phyloP scores from a whole-genome alignment of 2,888 invertebrate genomes.

The Norana najaformis region DNA sequence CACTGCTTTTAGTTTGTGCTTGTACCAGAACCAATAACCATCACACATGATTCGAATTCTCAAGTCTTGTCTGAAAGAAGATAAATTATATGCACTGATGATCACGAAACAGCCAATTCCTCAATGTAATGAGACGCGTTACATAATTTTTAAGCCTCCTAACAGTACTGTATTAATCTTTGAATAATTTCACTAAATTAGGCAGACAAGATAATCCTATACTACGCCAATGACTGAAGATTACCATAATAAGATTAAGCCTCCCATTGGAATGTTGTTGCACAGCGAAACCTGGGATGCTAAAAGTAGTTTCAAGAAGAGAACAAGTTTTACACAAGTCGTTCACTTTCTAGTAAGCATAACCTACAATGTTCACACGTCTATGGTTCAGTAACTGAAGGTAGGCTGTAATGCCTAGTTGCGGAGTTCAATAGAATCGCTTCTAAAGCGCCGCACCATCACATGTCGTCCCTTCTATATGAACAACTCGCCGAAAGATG shows the following conservation, averaged over 20 bases:
- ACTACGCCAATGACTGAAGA: background rate
- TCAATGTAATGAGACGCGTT: background rate
- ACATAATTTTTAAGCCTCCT: background rate
- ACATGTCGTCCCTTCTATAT: background rate
- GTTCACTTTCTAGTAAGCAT: background rate
- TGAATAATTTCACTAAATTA: background rate
- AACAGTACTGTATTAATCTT: background rate
- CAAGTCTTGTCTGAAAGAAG: too few species aligned
- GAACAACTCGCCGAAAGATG: background rate
- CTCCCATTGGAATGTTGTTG: background rate
- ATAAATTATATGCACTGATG: background rate
- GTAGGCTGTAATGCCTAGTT: background rate
- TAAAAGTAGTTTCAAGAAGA: background rate
- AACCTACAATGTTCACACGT: background rate
- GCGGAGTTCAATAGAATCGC: background rate
- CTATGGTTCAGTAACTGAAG: background rate
- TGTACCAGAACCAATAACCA: background rate
- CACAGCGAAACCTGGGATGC: background rate
- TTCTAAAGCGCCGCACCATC: background rate
- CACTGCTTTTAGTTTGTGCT: background rate
- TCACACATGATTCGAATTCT: background rate
- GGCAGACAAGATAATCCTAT: background rate
- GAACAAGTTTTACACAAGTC: background rate
- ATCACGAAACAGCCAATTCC: background rate
- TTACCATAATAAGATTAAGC: background rate